Base-by-base conservation (phyloP, 1,140 invertebrate genomes). In the Hormaphis cornu region DNA sequence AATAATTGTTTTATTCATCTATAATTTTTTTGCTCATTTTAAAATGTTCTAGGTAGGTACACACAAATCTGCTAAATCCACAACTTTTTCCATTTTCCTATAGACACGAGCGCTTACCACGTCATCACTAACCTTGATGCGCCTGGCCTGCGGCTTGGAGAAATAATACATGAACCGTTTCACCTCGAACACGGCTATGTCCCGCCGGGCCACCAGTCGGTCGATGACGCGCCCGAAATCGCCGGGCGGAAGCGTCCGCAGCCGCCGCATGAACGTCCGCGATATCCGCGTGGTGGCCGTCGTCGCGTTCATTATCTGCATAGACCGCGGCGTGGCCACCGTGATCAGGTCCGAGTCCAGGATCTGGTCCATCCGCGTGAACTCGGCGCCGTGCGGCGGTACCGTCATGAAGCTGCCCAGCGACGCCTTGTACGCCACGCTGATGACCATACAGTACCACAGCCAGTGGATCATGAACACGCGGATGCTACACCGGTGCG, bases 341-440 rank as follows among this genome's bases (percentile, higher is more conserved):
- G 70, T 69, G 14, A 69, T 33, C 24, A 74, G 28, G 0, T 42
- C 33, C 16, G 72, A 73, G 12, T 72, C 35, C 9, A 74, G 44
- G 4, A 74, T 61, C 30, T 73, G 69, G 1, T 63, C 50, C 24
- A 72, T 69, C 10, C 42, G 66, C 3, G 69, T 71, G 59, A 73
- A 71, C 46, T 73, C 71, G 9, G 30, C 24, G 2, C 69, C 72
- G 35, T 69, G 70, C 28, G 37, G 24, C 18, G 73, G 71, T 7
- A 73, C 70, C 10, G 73, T 73, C 61, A 73, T 73, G 52, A 71
- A 73, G 12, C 73, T 73, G 8, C 73, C 72, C 12, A 73, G 28
- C 8, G 70, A 72, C 3, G 73, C 73, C 46, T 72, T 72, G 71
- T 73, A 73, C 10, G 72, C 71, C 14, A 72, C 72, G 20, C 69